A percentile compares a stretch with the other conserved stretches of the same genome.
phyloP scores from a whole-genome alignment of 2,797 vertebrate species.

The Sebastes hubbsi region DNA sequence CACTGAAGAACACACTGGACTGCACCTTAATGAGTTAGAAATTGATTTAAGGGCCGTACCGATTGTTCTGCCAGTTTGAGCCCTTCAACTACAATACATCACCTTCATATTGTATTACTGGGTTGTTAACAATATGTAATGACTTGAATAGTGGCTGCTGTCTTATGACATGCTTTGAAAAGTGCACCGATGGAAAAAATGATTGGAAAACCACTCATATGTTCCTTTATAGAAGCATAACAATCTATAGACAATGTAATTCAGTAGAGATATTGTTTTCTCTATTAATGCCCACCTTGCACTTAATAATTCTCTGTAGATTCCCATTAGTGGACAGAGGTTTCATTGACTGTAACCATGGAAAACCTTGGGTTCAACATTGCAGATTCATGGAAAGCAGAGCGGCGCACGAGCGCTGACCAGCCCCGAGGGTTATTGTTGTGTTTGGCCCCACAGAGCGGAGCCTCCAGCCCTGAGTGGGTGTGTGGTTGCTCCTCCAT shows the following conservation, averaged over 20 bases:
- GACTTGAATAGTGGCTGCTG: not conserved
- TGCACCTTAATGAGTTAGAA: not conserved
- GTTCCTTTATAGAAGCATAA: not conserved
- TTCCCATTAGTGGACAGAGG: conserved; percentile 16
- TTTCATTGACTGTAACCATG: conserved; percentile 39
- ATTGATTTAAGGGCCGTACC: not conserved
- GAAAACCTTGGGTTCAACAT: conserved; percentile 64
- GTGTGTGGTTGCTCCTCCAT: conserved; percentile 62
- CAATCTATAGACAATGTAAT: not conserved
- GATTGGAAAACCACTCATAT: not conserved
- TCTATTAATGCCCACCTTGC: not conserved
- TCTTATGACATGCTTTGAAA: not conserved
- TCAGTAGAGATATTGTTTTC: not conserved
- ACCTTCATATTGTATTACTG: not conserved
- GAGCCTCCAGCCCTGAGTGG: conserved; percentile 55
- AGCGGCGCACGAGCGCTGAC: conserved; percentile 38
- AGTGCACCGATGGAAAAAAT: not conserved
- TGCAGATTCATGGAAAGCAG: conserved; percentile 64
- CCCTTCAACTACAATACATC: not conserved
- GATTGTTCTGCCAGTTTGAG: not conserved
- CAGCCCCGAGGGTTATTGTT: conserved; percentile 67
- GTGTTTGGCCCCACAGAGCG: conserved; percentile 72
- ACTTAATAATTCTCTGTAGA: conserved; percentile 26
- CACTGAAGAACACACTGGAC: not conserved
- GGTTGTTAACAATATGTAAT: not conserved